Evolutionary conservation across 1,140 invertebrate species (phyloP).

Genomic region (Nixonia krombeini): DNA sequence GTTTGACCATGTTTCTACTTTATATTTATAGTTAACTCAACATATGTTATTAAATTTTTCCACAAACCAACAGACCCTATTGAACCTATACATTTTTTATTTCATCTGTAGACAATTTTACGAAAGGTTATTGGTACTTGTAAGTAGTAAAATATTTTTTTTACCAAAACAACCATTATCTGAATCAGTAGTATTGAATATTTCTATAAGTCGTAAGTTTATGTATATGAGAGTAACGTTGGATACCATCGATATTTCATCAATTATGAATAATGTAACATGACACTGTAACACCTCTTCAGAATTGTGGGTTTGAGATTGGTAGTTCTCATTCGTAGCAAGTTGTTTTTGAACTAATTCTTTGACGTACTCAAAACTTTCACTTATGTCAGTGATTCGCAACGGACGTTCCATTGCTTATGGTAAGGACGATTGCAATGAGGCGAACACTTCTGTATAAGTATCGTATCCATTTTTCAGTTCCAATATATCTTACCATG

Average conservation of each 20-base stretch:
- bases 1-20: constrained; percentile 31
- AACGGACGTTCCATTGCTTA: no score
- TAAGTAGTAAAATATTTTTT: constrained; percentile 42
- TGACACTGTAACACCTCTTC: no score
- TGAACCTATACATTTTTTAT: constrained; percentile 38
- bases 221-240: constrained; percentile 54
- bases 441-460: no score
- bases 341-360: no score
- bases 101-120: constrained; percentile 27
- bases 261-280: constrained; percentile 53
- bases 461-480: no score
- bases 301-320: no score
- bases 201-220: constrained; percentile 47
- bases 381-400: no score
- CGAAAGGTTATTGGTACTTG: constrained; percentile 42
- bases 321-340: no score
- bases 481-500: no score
- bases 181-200: constrained; percentile 44
- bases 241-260: constrained; percentile 61
- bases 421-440: no score
- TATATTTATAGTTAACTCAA: constrained; percentile 51
- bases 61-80: background rate
- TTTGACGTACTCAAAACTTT: no score
- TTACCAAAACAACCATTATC: constrained; percentile 47
- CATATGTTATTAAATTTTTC: constrained; percentile 57